Evolutionary conservation across 2,113 vertebrate species (phyloP), one percentile per base, ranked within the genome.

Genomic region (Zonotrichia leucophrys): DNA sequence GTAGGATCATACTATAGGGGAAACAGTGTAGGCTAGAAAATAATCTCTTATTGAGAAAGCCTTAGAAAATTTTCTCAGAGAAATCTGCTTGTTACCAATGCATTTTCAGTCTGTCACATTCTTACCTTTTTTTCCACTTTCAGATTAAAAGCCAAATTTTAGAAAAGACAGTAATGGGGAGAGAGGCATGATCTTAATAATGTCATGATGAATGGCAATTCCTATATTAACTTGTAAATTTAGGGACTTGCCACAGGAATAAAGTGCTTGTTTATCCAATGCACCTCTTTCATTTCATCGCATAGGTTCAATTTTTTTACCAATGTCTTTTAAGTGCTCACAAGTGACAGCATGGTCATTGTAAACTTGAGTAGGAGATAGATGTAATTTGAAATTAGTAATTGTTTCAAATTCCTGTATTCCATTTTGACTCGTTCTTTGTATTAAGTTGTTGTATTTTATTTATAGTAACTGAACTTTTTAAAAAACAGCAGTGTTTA

Each of bases 1-100:
- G 84, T n/a, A 78, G 44, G 50, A 83, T 95, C 46, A 69, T 69
- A 53, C 63, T 91, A 30, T 83, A 95, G 78, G 75, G 86, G 82
- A 59, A 75, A 21, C 42, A 28, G 13, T 73, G 27, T 78, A 25
- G 92, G 66, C 66, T 89, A 41, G 62, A 89, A 94, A 87, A 94
- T 64, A 75, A 68, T 78, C 9, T 94, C 42, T 52, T 95, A 50
- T 63, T 94, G 95, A 79, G 33, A 87, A 83, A 72, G 8, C 27
- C 56, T 28, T 75, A 46, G 39, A 28, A 87, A 60, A 75, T 82
- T 77, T 95, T 85, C 25, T 77, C 30, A 25, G 47, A 31, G 74
- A 81, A 89, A 76, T 94, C 30, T 9, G 27, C 39, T 42, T 77
- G 8, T 80, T 77, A 86, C 9, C 5, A 52, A 2, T 63, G 10